Evolutionary conservation across 2,888 invertebrate genomes (phyloP), one percentile per base, ranked within the genome.

Genomic region (Abrostola triplasia): DNA sequence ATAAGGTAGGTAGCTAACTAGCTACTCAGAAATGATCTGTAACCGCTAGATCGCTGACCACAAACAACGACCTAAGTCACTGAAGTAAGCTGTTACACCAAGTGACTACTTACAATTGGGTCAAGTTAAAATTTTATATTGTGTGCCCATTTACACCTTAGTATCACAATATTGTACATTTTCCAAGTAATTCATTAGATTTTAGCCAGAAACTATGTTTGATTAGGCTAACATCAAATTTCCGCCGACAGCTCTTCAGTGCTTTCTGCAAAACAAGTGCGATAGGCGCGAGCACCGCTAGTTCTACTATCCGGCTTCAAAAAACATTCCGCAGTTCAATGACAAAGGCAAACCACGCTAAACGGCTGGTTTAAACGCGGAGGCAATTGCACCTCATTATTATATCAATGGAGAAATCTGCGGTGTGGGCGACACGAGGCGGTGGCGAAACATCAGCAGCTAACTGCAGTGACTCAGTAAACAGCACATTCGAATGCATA

Each of bases 321-420:
- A 85, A 82, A 84, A 80, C 86, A 87, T 88, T 87, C 84, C 80
- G 76, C 84, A 84, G 85, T 89, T 89, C 90, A 91, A 87, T 90
- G 89, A 90, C 91, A 89, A 92, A 84, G 63, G 81, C 82, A 87
- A 89, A 92, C 92, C 92, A 92, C 92, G 86, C 84, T 67, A 83
- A 61, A 62, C 73, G 77, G 80, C 79, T 75, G 83, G 88, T 85
- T 82, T 73, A 80, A 87, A 85, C 85, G 80, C 76, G 77, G 81
- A 84, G 84, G 84, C 88, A 87, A 88, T 86, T 87, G 88, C 78
- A 85, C 84, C 85, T 89, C 85, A 86, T 90, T 89, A 88, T 84
- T 85, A 63, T 89, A 92, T 92, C 89, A 91, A 92, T 90, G 89
- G 92, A 90, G 92, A 92, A 91, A 93, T 92, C 92, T 84, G 82